Percentiles rank a stretch among this genome's conserved stretches.
Conservation (phyloP, 2,888 invertebrate genomes). For the Hofmannophila pseudospretella region DNA sequence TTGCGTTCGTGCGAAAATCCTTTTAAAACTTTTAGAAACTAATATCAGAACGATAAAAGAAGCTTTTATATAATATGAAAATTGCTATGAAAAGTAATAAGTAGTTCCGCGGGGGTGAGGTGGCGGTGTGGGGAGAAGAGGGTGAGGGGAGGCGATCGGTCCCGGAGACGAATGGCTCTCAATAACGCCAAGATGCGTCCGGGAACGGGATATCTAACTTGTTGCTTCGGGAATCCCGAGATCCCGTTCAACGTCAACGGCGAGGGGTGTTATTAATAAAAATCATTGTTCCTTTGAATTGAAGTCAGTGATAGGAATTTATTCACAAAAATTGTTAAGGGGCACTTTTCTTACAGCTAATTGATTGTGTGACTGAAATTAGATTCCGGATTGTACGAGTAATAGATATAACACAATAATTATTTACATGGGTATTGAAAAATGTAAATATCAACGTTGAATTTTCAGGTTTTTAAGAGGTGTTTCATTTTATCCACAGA, state of each 20-base stretch:
- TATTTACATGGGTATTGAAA: too few species aligned
- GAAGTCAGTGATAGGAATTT: too few species aligned
- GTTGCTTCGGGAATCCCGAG: constrained; percentile 50
- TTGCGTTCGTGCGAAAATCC: constrained; percentile 21
- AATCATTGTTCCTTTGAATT: too few species aligned
- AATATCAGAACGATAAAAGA: constrained; percentile 23
- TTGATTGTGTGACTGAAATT: too few species aligned
- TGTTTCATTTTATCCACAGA: too few species aligned
- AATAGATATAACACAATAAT: too few species aligned
- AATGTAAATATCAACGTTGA: too few species aligned
- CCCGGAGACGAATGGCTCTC: constrained; percentile 56
- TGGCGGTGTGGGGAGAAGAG: constrained; percentile 13
- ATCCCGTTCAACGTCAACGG: constrained; percentile 20
- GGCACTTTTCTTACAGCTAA: too few species aligned
- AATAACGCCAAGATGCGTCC: constrained; percentile 53
- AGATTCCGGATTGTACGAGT: too few species aligned
- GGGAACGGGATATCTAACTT: constrained; percentile 58
- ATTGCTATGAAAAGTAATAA: constrained; percentile 28
- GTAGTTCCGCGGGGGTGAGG: constrained; percentile 16
- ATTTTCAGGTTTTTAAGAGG: too few species aligned
- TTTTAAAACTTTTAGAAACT: constrained; percentile 18
- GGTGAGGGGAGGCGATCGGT: constrained; percentile 29
- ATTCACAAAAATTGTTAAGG: too few species aligned
- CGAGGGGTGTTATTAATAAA: background rate
- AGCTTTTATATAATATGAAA: constrained; percentile 27